phyloP scores from a whole-genome alignment of 2,888 invertebrate species.

The Leucoma salicis region DNA sequence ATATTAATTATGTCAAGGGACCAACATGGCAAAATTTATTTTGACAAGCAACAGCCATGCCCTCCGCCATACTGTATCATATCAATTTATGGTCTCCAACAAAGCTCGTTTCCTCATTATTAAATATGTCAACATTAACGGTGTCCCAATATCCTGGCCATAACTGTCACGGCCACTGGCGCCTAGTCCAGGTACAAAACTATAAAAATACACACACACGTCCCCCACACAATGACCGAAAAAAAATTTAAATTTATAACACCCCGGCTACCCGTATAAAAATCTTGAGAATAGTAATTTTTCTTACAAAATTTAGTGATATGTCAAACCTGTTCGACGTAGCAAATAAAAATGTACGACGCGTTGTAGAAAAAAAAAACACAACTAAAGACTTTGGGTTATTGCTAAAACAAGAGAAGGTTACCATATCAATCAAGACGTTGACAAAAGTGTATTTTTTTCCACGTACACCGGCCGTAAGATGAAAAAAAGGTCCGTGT shows the following conservation, averaged over 20 bases:
- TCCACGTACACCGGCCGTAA: conserved; percentile 52
- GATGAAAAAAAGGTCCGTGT: conserved; percentile 73
- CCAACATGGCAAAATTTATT: no score
- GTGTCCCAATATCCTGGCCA: conserved; percentile 77
- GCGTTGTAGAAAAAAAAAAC: conserved; percentile 54
- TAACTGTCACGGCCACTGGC: conserved; percentile 79
- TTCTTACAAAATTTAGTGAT: conserved; percentile 80
- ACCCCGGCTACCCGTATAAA: conserved; percentile 72
- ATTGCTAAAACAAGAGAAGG: conserved; percentile 81
- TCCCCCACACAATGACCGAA: conserved; percentile 61
- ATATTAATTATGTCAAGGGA: no score
- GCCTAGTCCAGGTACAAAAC: conserved; percentile 77
- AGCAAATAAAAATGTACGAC: conserved; percentile 77
- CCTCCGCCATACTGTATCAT: conserved; percentile 55
- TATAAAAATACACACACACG: conserved; percentile 66
- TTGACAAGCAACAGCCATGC: conserved; percentile 58
- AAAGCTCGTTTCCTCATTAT: conserved; percentile 67
- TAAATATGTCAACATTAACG: conserved; percentile 75
- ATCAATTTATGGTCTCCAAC: conserved; percentile 67
- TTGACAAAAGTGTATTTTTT: conserved; percentile 76
- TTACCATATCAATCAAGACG: conserved; percentile 80
- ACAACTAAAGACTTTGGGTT: conserved; percentile 60
- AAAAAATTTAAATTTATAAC: conserved; percentile 75
- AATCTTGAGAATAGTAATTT: conserved; percentile 74
- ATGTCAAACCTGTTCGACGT: conserved; percentile 78